Evolutionary conservation across 2,888 invertebrate genomes (phyloP).

Genomic region (Diarsia dahlii): DNA sequence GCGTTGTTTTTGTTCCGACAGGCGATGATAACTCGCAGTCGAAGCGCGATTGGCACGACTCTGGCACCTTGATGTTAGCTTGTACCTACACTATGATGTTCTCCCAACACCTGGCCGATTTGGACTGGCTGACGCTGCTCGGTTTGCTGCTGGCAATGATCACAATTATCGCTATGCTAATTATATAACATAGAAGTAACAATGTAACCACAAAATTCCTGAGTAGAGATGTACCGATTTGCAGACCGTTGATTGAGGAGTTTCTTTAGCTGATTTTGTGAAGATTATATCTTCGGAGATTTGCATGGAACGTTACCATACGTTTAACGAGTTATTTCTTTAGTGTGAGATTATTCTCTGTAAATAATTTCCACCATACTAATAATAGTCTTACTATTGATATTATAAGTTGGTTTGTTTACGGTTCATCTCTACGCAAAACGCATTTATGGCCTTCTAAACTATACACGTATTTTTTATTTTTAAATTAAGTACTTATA

Average conservation of each 20-base stretch:
- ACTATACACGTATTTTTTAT: slow-evolving; percentile 13
- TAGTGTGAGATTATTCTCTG: not conserved
- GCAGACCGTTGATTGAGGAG: not conserved
- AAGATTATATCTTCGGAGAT: not conserved
- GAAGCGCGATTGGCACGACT: slow-evolving; percentile 91
- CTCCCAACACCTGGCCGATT: slow-evolving; percentile 92
- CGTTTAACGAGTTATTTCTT: not conserved
- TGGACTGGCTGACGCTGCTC: slow-evolving; percentile 94
- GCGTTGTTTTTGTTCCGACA: slow-evolving; percentile 82
- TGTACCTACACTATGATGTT: slow-evolving; percentile 94
- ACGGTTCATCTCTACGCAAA: slow-evolving; percentile 31
- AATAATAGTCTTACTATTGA: not conserved
- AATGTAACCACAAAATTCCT: slow-evolving; percentile 52
- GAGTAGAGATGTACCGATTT: slow-evolving; percentile 20
- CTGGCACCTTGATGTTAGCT: slow-evolving; percentile 93
- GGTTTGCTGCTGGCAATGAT: slow-evolving; percentile 94
- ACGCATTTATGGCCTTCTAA: slow-evolving; percentile 46
- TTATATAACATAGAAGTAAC: slow-evolving; percentile 82
- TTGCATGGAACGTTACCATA: not conserved
- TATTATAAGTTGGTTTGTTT: not conserved
- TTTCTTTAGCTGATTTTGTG: not conserved
- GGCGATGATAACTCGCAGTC: slow-evolving; percentile 87
- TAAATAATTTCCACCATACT: not conserved
- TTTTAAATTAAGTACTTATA: slow-evolving; percentile 7
- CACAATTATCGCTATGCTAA: slow-evolving; percentile 93